These are phyloP conservation scores for Callinectes sapidus DNA, from an alignment of 2,888 invertebrate species.

Conservation along the genomic window DNA sequence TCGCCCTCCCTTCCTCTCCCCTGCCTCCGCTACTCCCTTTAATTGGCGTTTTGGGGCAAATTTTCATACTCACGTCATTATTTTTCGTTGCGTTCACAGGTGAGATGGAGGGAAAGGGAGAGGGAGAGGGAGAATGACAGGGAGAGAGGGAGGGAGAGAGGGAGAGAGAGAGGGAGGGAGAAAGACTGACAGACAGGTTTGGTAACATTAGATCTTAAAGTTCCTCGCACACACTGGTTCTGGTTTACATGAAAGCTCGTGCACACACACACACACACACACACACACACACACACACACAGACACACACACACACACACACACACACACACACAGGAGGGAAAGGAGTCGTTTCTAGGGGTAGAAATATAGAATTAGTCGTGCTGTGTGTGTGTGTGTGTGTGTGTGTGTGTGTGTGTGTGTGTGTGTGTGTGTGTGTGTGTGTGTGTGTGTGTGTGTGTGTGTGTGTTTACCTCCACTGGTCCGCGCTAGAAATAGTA, in stretches of 20 bases:
- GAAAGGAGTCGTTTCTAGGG: background rate
- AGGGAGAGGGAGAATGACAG: background rate
- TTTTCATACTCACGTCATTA: background rate
- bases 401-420: slow-evolving; percentile 15
- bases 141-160: background rate
- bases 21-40: background rate
- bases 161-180: background rate
- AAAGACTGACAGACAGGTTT: slow-evolving; percentile 22
- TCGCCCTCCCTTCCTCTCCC: background rate
- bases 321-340: slow-evolving; percentile 5
- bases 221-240: background rate
- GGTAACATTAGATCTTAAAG: slow-evolving; percentile 16
- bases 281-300: slow-evolving; percentile 31
- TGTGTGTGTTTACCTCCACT: background rate
- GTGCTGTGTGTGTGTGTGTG: background rate
- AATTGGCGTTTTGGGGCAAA: background rate
- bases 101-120: background rate
- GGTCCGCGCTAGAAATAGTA: background rate
- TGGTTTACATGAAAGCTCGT: background rate
- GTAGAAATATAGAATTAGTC: background rate
- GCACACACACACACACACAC: slow-evolving; percentile 30
- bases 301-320: slow-evolving; percentile 26
- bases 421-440: slow-evolving; percentile 22
- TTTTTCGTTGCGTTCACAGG: background rate
- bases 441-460: slow-evolving; percentile 6